Base-by-base conservation (phyloP, 2,797 vertebrate species). In the Hafferia zeledoni region DNA sequence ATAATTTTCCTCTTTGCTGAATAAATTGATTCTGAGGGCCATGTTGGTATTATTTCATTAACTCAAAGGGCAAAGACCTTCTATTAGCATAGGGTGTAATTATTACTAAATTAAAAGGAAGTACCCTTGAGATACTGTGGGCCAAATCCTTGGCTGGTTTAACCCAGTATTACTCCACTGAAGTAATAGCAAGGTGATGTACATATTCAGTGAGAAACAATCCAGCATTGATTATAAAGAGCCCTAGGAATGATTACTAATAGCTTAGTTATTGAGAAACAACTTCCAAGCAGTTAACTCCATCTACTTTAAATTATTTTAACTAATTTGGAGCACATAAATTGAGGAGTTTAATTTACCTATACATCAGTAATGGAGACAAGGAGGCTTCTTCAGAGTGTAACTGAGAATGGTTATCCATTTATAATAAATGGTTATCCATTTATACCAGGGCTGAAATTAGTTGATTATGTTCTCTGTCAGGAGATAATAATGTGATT, bases 381-480 rank as follows among this genome's bases (percentile, higher is more conserved):
- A 93, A 95, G 92, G 63, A 90, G 85, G 85, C 87, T 93, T 95
- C 89, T 94, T 95, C 91, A 90, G 87, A 93, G 61, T 49, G 83
- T 91, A 78, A 90, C 95, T 86, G 95, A 95, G 91, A 94, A 95
- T 90, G 83, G 96, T 96, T 96, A 96, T 96, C 96, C 88, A 90
- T 94, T 95, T 84, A 95, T 95, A 95, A 95, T 96, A 95, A 96
- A 96, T 84, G 86, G 94, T 95, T 96, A 96, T 93, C 93, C 93
- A 86, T 93, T 95, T 93, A 96, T 95, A 95, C 82, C 69, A 96
- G 91, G 91, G 77, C 91, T 50, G 85, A 95, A 96, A 96, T 97
- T 96, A 96, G 92, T 95, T 96, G 95, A 97, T 96, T 97, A 96
- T 96, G 91, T 96, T 95, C 94, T 96, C 87, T 94, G 95, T 97